Percentiles rank a stretch among this genome's conserved stretches.
Evolutionary conservation across 2,888 invertebrate species (phyloP).

Genomic region (Thalpophila matura): DNA sequence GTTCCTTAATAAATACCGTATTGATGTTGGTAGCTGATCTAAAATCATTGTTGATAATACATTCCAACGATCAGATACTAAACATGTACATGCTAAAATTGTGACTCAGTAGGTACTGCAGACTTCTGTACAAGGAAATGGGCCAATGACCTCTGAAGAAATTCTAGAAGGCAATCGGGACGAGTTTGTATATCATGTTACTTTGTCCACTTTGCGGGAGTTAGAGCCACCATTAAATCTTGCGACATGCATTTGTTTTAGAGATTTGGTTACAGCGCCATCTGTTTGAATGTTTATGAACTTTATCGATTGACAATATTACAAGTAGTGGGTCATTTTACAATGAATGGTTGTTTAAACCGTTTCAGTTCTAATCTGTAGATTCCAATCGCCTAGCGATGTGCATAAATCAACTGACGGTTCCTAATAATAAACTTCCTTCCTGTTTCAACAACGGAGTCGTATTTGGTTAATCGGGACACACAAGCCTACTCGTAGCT

Average conservation of each 20-base stretch:
- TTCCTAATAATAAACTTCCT: slow-evolving; percentile 32
- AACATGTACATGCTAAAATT: slow-evolving; percentile 36
- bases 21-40: background rate
- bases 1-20: too few species aligned
- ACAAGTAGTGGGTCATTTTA: slow-evolving; percentile 14
- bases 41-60: slow-evolving; percentile 1
- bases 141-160: slow-evolving; percentile 44
- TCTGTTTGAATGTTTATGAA: slow-evolving; percentile 39
- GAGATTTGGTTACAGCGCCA: slow-evolving; percentile 51
- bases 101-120: slow-evolving; percentile 36
- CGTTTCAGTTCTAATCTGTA: slow-evolving; percentile 23
- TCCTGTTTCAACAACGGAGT: slow-evolving; percentile 22
- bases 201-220: slow-evolving; percentile 38
- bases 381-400: slow-evolving; percentile 23
- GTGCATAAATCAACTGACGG: slow-evolving; percentile 12
- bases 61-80: too few species aligned
- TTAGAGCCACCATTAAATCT: slow-evolving; percentile 40
- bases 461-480: background rate
- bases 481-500: background rate
- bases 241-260: slow-evolving; percentile 38
- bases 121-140: slow-evolving; percentile 35
- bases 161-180: slow-evolving; percentile 48
- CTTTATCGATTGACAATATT: slow-evolving; percentile 31
- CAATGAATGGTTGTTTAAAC: slow-evolving; percentile 18
- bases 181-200: slow-evolving; percentile 48